Evolutionary conservation across 2,888 invertebrate species (phyloP), one percentile per base, ranked within the genome.

Genomic region (Fragum whitleyi): DNA sequence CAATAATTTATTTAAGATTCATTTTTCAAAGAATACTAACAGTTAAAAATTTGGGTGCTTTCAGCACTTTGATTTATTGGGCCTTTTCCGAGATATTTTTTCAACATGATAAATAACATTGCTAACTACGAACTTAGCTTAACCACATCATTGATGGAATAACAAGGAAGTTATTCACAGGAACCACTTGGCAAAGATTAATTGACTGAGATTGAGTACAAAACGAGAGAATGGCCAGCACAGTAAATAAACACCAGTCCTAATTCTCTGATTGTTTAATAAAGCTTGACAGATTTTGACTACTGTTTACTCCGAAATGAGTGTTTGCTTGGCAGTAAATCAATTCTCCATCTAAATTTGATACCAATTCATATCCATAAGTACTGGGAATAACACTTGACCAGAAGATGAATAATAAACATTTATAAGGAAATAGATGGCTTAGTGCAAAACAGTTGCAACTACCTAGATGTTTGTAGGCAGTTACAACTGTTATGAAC

Each of bases 201-300:
- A 21, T 57, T 21, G 57, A 57, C 57, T 7, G 57, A 57, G 57
- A 57, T 57, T 57, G 57, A 57, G 11, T 36, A 36, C 32, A 36
- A 36, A n/a, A 36, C 32, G 9, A 36, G 32, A 36, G 9, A 36
- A 36, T 16, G n/a, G 47, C 47, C 47, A 47, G 14, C 9, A 19
- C 47, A 19, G 47, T 47, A 47, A 47, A 47, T 47, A 47, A 19
- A 47, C 47, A 19, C 7, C 28, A 28, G 19, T 32, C 65, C 42
- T 11, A 28, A 65, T 26, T 65, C 36, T 21, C 39, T 65, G 42
- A 36, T 21, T 42, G 21, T 65, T 65, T 42, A 65, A 65, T 65
- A 65, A 23, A n/a, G 29, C 36, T 39, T 65, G 65, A 42, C 65
- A 65, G 65, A 11, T 65, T 65, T 65, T 42, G 65, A 65, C 65